Evolutionary conservation across 2,888 invertebrate species (phyloP).

Genomic region (Unio pictorum): DNA sequence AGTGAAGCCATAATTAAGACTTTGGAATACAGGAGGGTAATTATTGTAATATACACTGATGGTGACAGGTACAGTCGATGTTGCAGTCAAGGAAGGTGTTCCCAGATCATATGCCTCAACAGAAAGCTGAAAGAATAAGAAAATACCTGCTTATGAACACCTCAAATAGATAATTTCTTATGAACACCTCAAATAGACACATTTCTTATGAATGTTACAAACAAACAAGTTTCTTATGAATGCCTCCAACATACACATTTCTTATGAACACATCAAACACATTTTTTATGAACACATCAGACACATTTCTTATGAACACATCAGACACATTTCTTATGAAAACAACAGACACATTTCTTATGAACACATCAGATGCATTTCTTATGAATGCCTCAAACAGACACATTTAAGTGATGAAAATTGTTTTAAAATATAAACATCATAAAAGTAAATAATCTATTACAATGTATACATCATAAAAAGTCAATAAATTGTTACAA

Average conservation of each 20-base stretch:
- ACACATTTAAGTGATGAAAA: too few relatives aligned
- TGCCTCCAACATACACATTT: too few relatives aligned
- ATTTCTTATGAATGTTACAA: background rate
- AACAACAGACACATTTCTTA: background rate
- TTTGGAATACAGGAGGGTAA: constrained; percentile 28
- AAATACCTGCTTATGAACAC: background rate
- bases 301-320: too few relatives aligned
- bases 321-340: too few relatives aligned
- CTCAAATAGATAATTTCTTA: too few relatives aligned
- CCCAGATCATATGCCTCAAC: constrained; percentile 52
- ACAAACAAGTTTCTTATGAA: background rate
- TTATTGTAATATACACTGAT: constrained; percentile 32
- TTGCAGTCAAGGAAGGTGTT: constrained; percentile 28
- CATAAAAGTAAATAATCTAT: background rate
- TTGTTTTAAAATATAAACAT: too few relatives aligned
- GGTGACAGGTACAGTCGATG: constrained; percentile 20
- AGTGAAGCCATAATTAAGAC: constrained; percentile 20
- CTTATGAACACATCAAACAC: too few relatives aligned
- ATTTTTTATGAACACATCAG: too few relatives aligned
- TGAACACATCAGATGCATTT: too few relatives aligned
- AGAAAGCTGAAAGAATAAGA: constrained; percentile 37
- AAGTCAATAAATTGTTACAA: too few relatives aligned
- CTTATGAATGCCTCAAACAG: background rate
- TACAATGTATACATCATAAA: background rate
- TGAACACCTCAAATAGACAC: too few relatives aligned